A percentile compares a stretch with the other conserved stretches of the same genome.
These are phyloP conservation scores for Liasis olivaceus DNA, from an alignment of 2,797 vertebrate genomes.

Conservation along the genomic window DNA sequence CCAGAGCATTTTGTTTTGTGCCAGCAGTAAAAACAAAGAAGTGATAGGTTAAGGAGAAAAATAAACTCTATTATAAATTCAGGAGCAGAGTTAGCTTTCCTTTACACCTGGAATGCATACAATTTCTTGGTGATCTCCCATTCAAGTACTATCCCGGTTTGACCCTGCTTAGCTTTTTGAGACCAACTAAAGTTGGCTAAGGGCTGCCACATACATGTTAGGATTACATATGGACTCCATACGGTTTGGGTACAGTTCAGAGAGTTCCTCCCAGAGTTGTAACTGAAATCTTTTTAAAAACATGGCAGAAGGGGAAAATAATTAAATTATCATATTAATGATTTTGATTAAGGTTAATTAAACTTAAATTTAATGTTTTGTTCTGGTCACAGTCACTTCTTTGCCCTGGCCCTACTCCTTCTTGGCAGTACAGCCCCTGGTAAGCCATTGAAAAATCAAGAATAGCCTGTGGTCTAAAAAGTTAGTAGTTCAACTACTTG, in stretches of 20 bases:
- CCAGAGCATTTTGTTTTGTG: neutral
- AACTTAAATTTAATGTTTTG: neutral
- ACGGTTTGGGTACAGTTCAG: neutral
- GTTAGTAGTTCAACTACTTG: neutral
- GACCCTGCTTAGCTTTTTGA: neutral
- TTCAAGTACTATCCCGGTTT: neutral
- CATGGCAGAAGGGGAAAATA: neutral
- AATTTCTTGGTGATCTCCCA: neutral
- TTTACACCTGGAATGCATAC: neutral
- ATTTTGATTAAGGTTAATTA: neutral
- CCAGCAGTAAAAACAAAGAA: neutral
- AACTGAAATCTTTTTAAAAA: neutral
- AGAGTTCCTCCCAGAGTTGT: neutral
- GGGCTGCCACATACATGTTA: neutral
- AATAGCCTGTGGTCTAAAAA: neutral
- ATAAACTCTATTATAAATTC: neutral
- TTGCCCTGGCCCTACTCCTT: neutral
- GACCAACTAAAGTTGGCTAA: neutral
- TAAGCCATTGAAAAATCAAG: neutral
- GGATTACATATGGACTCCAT: neutral
- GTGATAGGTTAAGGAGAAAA: neutral
- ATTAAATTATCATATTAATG: neutral
- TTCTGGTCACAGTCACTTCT: neutral
- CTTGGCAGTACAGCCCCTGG: neutral
- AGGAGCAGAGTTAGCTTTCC: neutral